These are phyloP conservation scores for Balaenoptera acutorostrata DNA, from an alignment of 2,113 vertebrate genomes.

Conservation along the genomic window DNA sequence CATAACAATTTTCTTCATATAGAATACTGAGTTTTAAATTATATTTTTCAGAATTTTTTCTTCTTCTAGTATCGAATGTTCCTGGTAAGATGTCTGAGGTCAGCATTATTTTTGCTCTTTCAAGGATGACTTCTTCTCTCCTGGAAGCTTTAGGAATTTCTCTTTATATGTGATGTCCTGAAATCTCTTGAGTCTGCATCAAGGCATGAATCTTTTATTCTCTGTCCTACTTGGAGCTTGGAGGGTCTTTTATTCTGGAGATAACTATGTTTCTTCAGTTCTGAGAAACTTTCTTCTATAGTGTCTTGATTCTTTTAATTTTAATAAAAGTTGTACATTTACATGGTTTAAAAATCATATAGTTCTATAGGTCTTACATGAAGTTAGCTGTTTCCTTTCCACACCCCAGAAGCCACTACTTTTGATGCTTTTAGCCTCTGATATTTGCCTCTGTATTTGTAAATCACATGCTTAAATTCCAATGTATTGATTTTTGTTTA, in stretches of 20 bases:
- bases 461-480: neutral
- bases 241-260: neutral
- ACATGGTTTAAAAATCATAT: neutral
- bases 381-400: neutral
- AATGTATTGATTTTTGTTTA: neutral
- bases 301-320: neutral
- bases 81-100: neutral
- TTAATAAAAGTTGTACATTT: neutral
- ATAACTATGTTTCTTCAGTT: neutral
- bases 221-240: neutral
- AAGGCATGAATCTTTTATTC: neutral
- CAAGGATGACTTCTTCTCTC: neutral
- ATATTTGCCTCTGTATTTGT: neutral
- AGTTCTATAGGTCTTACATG: neutral
- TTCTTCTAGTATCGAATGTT: neutral
- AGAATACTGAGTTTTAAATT: neutral
- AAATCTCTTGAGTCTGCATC: neutral
- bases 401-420: neutral
- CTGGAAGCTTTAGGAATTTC: neutral
- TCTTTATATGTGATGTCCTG: neutral
- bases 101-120: constrained; percentile 22
- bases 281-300: neutral
- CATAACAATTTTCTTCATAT: neutral
- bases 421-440: neutral
- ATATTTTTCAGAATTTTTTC: constrained; percentile 8